Percentiles rank a stretch among this genome's conserved stretches.
Conservation (phyloP, 64 coral and sea anemone genomes). For the Platygyra sinensis region DNA sequence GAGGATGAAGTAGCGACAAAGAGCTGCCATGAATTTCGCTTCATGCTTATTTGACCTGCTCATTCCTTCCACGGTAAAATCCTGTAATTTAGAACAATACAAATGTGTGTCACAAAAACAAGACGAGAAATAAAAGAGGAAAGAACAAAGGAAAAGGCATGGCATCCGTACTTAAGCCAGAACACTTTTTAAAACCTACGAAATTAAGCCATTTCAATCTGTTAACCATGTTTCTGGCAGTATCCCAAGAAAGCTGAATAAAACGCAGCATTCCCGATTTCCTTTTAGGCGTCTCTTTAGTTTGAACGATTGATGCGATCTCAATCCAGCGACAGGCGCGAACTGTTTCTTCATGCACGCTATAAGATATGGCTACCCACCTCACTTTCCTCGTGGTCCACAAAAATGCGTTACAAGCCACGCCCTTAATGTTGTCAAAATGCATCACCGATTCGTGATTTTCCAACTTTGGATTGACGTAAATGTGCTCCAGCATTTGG, state of each 20-base stretch:
- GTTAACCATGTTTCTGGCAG: no score
- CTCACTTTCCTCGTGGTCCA: slow-evolving; percentile 76
- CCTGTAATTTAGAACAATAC: slow-evolving; percentile 34
- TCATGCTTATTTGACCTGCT: slow-evolving; percentile 88
- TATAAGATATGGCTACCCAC: slow-evolving; percentile 20
- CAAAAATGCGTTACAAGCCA: slow-evolving; percentile 75
- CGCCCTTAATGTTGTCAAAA: slow-evolving; percentile 76
- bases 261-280: no score
- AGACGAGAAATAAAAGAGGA: background rate
- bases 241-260: no score
- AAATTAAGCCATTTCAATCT: no score
- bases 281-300: no score
- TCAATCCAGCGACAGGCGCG: no score
- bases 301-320: no score
- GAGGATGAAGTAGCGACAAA: slow-evolving; percentile 85
- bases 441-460: slow-evolving; percentile 74
- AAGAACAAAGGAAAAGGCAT: slow-evolving; percentile 42
- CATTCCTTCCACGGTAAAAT: slow-evolving; percentile 71
- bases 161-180: background rate
- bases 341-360: no score
- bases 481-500: slow-evolving; percentile 75
- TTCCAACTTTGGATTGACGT: slow-evolving; percentile 53
- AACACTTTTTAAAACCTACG: no score
- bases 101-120: background rate
- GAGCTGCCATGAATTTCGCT: slow-evolving; percentile 73